phyloP scores from a whole-genome alignment of 1,140 invertebrate genomes.

The Callitettix versicolor region DNA sequence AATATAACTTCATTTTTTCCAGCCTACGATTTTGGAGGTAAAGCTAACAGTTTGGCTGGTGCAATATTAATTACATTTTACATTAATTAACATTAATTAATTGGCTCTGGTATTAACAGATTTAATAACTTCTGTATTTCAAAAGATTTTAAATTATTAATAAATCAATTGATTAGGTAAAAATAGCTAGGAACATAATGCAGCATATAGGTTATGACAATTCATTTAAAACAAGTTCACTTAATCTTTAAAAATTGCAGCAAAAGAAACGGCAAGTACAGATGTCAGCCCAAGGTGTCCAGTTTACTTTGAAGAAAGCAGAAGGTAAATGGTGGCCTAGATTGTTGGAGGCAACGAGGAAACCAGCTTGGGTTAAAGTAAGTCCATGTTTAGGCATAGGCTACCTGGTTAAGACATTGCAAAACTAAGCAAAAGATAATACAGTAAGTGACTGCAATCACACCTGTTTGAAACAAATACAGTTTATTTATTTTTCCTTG shows the following conservation, averaged over 20 bases:
- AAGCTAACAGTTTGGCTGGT: neutral
- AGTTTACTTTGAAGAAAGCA: slow-evolving; percentile 61
- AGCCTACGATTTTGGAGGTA: neutral
- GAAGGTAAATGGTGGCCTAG: slow-evolving; percentile 69
- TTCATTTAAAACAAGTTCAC: too few relatives aligned
- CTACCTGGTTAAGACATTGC: neutral
- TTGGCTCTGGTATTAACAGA: neutral
- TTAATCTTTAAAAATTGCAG: too few relatives aligned
- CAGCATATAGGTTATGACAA: too few relatives aligned
- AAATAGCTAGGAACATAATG: too few relatives aligned
- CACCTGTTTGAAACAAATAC: neutral
- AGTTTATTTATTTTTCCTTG: slow-evolving; percentile 27
- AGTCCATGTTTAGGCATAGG: neutral
- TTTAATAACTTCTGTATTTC: neutral
- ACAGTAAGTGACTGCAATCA: neutral
- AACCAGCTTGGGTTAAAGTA: slow-evolving; percentile 80
- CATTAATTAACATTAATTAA: neutral
- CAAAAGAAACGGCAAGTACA: slow-evolving; percentile 36
- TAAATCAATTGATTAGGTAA: neutral
- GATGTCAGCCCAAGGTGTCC: slow-evolving; percentile 63
- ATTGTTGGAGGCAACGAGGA: slow-evolving; percentile 61
- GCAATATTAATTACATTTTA: neutral
- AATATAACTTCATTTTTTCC: neutral
- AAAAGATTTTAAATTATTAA: neutral
- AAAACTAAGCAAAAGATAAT: neutral